Conservation (phyloP, 2,797 vertebrate genomes). For the Platalea minor region DNA sequence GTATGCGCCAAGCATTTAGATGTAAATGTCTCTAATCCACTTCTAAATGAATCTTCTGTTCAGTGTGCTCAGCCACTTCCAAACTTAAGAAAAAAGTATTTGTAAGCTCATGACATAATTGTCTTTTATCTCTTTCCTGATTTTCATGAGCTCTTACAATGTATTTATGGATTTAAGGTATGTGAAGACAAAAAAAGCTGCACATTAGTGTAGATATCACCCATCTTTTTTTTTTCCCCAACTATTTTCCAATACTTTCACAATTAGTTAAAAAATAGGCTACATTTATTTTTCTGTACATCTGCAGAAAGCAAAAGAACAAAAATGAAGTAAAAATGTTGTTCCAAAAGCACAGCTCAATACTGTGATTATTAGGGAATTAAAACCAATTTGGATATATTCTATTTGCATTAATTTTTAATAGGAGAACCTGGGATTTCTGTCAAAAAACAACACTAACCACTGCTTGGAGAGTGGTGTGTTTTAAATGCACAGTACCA, state of each 20-base stretch:
- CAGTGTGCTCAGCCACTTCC: not conserved
- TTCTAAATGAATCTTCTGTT: slow-evolving; percentile 62
- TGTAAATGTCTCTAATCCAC: slow-evolving; percentile 46
- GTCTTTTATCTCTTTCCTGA: not conserved
- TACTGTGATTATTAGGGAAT: not conserved
- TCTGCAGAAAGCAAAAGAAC: not conserved
- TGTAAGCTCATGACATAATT: not conserved
- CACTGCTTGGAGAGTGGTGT: not conserved
- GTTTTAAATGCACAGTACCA: not conserved
- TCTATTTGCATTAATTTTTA: not conserved
- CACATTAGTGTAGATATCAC: not conserved
- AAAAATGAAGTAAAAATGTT: not conserved
- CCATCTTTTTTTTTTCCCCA: not conserved
- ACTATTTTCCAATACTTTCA: not conserved
- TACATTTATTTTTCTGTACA: not conserved
- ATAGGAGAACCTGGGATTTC: not conserved
- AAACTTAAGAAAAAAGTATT: slow-evolving; percentile 21
- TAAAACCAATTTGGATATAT: not conserved
- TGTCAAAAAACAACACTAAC: not conserved
- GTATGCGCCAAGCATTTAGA: slow-evolving; percentile 26
- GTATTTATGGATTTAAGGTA: not conserved
- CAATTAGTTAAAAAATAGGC: not conserved
- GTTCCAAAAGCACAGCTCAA: not conserved
- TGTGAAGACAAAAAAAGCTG: not conserved
- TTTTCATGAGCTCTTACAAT: not conserved